Percentiles rank a stretch among this genome's conserved stretches.
phyloP scores from a whole-genome alignment of 2,888 invertebrate species.

The Drosophila flavopinicola region DNA sequence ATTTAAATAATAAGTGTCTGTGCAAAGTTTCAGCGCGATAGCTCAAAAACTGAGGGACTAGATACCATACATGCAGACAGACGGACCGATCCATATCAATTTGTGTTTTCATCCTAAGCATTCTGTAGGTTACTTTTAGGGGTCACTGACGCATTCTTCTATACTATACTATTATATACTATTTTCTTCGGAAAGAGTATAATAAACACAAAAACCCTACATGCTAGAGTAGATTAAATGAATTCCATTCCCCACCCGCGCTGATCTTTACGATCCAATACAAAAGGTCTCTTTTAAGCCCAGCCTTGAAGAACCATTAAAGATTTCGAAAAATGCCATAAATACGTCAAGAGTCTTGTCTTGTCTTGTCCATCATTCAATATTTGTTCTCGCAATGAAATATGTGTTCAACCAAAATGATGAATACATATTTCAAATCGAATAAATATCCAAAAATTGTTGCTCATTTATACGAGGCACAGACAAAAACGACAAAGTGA shows the following conservation, averaged over 20 bases:
- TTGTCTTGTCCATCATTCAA: constrained; percentile 28
- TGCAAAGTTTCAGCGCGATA: too few species aligned
- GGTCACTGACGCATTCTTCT: too few species aligned
- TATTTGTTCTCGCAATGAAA: background rate
- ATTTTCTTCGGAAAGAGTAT: too few species aligned
- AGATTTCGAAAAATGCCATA: constrained; percentile 23
- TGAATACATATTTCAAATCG: background rate
- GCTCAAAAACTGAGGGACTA: too few species aligned
- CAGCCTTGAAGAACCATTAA: constrained; percentile 6
- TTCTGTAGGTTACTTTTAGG: too few species aligned
- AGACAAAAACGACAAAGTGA: constrained; percentile 60
- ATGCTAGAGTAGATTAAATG: background rate
- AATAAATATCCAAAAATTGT: constrained; percentile 41
- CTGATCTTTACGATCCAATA: background rate
- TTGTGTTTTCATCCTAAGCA: too few species aligned
- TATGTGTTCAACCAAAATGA: constrained; percentile 9
- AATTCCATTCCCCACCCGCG: background rate
- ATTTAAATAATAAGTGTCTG: too few species aligned
- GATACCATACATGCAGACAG: too few species aligned
- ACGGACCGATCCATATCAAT: too few species aligned
- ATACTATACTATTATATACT: too few species aligned
- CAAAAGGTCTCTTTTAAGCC: background rate
- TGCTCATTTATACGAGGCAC: too few species aligned
- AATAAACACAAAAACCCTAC: too few species aligned
- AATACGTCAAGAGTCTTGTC: constrained; percentile 25